These are phyloP conservation scores for Perca schrenkii DNA, from an alignment of 2,113 vertebrate genomes.

Conservation along the genomic window DNA sequence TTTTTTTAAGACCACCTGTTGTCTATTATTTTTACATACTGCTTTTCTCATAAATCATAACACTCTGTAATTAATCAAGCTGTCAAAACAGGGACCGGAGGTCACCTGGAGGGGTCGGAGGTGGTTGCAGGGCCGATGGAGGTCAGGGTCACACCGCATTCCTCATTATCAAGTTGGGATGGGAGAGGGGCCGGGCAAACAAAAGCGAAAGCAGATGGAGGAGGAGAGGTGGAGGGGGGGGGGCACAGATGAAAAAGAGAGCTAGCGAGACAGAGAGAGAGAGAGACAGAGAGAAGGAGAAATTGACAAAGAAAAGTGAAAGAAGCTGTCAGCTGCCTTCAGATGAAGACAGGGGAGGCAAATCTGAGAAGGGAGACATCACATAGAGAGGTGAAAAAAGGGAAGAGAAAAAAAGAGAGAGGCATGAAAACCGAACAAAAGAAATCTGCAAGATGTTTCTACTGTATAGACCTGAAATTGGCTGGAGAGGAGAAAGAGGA, in stretches of 20 bases:
- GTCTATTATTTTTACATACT: conserved; percentile 99
- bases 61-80: conserved; percentile 99
- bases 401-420: conserved; percentile 59
- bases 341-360: conserved; percentile 88
- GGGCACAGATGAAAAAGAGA: conserved; percentile 86
- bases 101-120: conserved; percentile 96
- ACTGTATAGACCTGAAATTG: conserved; percentile 83
- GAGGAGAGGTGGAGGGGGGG: conserved; percentile 86
- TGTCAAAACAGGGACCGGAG: conserved; percentile 97
- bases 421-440: conserved; percentile 77
- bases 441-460: conserved; percentile 83
- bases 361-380: conserved; percentile 76
- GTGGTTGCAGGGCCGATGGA: conserved; percentile 96
- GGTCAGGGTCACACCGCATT: conserved; percentile 99
- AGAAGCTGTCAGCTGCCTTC: conserved; percentile 97
- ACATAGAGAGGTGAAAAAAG: conserved; percentile 59
- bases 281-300: conserved; percentile 88
- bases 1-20: conserved; percentile 99
- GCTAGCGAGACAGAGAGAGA: conserved; percentile 83
- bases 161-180: conserved; percentile 99
- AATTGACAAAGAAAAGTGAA: conserved; percentile 95
- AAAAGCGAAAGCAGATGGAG: conserved; percentile 99
- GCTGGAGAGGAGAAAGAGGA: conserved; percentile 72
- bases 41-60: conserved; percentile 99
- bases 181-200: conserved; percentile 97